phyloP scores from a whole-genome alignment of 2,113 vertebrate genomes.

The Pipa parva region DNA sequence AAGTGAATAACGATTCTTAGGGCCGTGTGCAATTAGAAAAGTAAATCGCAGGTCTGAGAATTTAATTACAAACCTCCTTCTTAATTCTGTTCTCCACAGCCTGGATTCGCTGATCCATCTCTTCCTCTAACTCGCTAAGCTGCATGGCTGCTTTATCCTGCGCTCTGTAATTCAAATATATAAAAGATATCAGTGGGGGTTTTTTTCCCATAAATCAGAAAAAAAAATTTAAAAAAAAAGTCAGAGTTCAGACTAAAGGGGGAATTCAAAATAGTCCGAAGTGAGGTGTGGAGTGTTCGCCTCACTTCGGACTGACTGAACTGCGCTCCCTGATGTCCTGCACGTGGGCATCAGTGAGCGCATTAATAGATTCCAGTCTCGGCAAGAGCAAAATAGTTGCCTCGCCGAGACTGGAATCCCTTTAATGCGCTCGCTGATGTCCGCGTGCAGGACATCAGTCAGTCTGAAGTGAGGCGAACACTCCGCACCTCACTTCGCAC shows the following conservation, averaged over 20 bases:
- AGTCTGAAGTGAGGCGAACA: too few relatives aligned
- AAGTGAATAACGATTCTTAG: too few relatives aligned
- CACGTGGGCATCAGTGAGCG: too few relatives aligned
- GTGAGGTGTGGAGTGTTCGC: too few relatives aligned
- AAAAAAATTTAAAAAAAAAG: conserved; percentile 14
- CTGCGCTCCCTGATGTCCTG: too few relatives aligned
- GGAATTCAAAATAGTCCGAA: fast-evolving
- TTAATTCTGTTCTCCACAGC: conserved; percentile 72
- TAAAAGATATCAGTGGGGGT: background rate
- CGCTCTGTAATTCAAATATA: conserved; percentile 69
- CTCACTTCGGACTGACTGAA: too few relatives aligned
- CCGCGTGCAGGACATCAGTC: too few relatives aligned
- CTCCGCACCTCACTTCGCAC: too few relatives aligned
- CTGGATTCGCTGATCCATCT: conserved; percentile 93
- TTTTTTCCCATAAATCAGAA: background rate
- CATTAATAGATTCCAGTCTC: too few relatives aligned
- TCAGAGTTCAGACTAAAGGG: background rate
- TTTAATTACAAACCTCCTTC: conserved; percentile 71
- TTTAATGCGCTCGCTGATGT: too few relatives aligned
- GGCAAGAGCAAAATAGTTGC: too few relatives aligned
- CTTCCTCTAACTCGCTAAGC: conserved; percentile 89
- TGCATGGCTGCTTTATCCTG: conserved; percentile 90
- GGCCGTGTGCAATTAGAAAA: background rate
- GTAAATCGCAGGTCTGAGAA: background rate
- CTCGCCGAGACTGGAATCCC: too few relatives aligned